Evolutionary conservation across 2,113 vertebrate species (phyloP), one percentile per base, ranked within the genome.

Genomic region (Solea senegalensis): DNA sequence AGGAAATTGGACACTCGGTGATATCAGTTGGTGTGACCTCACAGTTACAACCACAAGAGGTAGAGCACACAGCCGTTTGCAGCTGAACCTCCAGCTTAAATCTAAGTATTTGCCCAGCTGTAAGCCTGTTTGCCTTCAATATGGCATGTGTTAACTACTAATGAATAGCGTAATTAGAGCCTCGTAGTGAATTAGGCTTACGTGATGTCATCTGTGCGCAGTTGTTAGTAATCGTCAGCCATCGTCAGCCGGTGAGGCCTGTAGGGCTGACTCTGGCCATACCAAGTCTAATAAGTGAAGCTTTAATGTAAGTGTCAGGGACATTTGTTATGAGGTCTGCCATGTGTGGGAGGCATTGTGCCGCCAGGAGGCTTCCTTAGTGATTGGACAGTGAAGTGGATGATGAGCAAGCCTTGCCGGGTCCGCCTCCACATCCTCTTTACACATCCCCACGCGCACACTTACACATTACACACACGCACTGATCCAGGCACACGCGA

Each of bases 381-480:
- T 75, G 82, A 91, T 92, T 91, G 88, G 90, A 78, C 72, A 49
- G 28, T 65, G 61, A 50, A 68, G 51, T 72, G 71, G 75, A 60
- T 80, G 86, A 88, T 90, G 90, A 88, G 89, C 92, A 89, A 91
- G 84, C 88, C 83, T 80, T 85, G 58, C 72, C 65, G 75, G 86
- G 81, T 87, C 93, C 93, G 88, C 94, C 94, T 88, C 91, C 93
- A 91, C 93, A 92, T 93, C 92, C 94, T 94, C 84, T 86, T 80
- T 67, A 74, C 69, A 72, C 69, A 78, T 87, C 62, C 57, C 44
- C 66, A 45, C 70, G 15, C 63, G 26, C 44, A 60, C 44, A 21
- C 15, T 26, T 16, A 16, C 41, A 55, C 57, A 48, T 39, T 3
- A 48, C 16, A 48, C 16, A 53, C 53, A 62, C 72, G 60, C 40